phyloP scores from a whole-genome alignment of 2,797 vertebrate genomes.

The Paguma larvata region DNA sequence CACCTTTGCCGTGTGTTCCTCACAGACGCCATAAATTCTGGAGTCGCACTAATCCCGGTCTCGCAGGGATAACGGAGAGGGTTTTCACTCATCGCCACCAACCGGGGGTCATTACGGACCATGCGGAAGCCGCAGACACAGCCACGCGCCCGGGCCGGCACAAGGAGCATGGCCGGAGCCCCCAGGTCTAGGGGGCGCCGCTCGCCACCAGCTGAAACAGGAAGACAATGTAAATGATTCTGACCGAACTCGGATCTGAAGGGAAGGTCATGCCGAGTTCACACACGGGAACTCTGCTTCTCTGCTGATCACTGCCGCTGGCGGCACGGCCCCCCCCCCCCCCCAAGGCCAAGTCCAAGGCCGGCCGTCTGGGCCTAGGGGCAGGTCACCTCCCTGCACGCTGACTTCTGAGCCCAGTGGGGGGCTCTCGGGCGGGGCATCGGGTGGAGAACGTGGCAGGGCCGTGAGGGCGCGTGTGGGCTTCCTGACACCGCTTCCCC shows the following conservation, averaged over 20 bases:
- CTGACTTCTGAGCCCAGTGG: background rate
- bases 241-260: background rate
- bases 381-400: background rate
- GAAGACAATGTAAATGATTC: background rate
- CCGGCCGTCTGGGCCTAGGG: too few relatives aligned
- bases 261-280: background rate
- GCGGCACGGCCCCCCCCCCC: background rate
- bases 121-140: conserved; percentile 74
- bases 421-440: background rate
- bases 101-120: conserved; percentile 84
- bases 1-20: conserved; percentile 67
- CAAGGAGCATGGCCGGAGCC: conserved; percentile 21
- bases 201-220: background rate
- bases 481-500: accelerated
- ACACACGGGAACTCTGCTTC: background rate
- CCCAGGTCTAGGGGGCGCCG: conserved; percentile 17
- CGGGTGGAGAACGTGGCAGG: accelerated
- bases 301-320: background rate
- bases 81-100: conserved; percentile 84
- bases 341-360: background rate
- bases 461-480: background rate
- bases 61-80: conserved; percentile 81
- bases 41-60: conserved; percentile 81
- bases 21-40: conserved; percentile 83
- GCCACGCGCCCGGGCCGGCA: background rate